Evolutionary conservation across 2,113 vertebrate species (phyloP).

Genomic region (Pituophis catenifer): DNA sequence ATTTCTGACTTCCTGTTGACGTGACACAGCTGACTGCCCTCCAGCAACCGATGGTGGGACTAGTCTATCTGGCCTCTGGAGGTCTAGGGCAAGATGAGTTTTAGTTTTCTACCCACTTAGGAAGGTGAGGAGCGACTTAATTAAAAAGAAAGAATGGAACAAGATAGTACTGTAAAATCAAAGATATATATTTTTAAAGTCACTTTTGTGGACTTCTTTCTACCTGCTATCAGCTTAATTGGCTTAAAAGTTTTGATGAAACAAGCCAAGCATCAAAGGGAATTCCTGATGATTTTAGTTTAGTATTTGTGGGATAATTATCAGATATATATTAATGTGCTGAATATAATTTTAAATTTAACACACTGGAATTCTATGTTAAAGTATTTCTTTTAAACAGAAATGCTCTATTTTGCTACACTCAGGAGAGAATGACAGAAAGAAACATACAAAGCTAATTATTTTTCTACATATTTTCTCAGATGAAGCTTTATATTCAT

Average conservation of each 20-base stretch:
- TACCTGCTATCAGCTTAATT: slow-evolving; percentile 61
- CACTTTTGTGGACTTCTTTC: slow-evolving; percentile 51
- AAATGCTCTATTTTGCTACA: slow-evolving; percentile 40
- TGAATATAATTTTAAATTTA: slow-evolving; percentile 32
- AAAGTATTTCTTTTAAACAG: not conserved
- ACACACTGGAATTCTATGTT: slow-evolving; percentile 7
- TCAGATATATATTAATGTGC: slow-evolving; percentile 42
- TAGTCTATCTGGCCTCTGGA: not conserved
- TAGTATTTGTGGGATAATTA: slow-evolving; percentile 42
- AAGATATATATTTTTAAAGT: not conserved
- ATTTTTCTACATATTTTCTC: not conserved
- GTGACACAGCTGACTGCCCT: not conserved
- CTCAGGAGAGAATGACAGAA: not conserved
- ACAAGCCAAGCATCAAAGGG: slow-evolving; percentile 63
- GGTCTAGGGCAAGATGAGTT: not conserved
- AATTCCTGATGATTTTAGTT: slow-evolving; percentile 54
- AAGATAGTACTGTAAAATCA: not conserved
- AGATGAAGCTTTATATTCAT: not conserved
- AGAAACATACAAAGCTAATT: not conserved
- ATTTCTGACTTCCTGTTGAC: not conserved
- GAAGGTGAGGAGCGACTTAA: not conserved
- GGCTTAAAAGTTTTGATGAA: slow-evolving; percentile 66
- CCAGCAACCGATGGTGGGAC: not conserved
- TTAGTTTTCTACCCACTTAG: not conserved
- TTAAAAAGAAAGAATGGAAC: not conserved